These are phyloP conservation scores for Atopsyche davidsoni DNA, from an alignment of 1,140 invertebrate genomes.

Conservation along the genomic window DNA sequence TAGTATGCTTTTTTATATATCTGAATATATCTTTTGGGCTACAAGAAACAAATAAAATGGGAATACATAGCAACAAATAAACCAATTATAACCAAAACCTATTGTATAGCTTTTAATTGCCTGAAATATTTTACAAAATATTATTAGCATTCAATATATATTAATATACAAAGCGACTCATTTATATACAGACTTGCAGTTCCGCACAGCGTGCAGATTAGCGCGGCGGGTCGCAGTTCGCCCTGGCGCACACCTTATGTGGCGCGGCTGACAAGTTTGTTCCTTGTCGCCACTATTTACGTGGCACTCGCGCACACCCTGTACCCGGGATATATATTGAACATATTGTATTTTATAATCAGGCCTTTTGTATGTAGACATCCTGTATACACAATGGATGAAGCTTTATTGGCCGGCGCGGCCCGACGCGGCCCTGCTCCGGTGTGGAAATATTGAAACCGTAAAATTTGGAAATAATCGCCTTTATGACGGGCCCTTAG, in stretches of 20 bases:
- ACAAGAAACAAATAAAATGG: no score
- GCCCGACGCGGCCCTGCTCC: constrained; percentile 8
- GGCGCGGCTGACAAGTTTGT: constrained; percentile 30
- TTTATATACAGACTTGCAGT: no score
- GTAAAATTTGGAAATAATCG: neutral
- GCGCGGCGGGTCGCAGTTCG: neutral
- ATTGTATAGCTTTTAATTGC: no score
- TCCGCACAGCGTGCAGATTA: neutral
- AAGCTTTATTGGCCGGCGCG: constrained; percentile 24
- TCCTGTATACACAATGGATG: constrained; percentile 31
- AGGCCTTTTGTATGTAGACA: constrained; percentile 31
- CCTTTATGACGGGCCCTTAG: no score
- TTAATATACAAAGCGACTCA: no score
- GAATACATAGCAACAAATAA: no score
- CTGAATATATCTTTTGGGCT: no score
- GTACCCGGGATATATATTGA: constrained; percentile 31
- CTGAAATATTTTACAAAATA: no score
- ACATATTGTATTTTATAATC: constrained; percentile 32
- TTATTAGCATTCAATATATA: no score
- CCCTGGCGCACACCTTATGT: constrained; percentile 27
- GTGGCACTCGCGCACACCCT: constrained; percentile 17
- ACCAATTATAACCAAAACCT: no score
- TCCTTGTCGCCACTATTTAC: constrained; percentile 29
- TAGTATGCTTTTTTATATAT: no score
- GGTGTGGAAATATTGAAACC: neutral